These are phyloP conservation scores for Polypterus bichir DNA, from an alignment of 2,113 vertebrate species.

Conservation along the genomic window DNA sequence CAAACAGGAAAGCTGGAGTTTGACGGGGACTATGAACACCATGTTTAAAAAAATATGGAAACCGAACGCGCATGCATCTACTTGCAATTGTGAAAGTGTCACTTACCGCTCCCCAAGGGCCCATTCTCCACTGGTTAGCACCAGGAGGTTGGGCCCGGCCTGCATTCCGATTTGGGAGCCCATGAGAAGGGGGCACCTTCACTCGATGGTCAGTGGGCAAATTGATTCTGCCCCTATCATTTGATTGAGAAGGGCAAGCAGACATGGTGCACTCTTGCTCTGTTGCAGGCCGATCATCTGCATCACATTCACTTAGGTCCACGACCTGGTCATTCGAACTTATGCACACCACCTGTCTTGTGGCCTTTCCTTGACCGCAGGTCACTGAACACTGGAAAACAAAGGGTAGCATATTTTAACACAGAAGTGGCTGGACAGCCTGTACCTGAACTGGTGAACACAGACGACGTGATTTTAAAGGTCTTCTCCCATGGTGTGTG, in stretches of 20 bases:
- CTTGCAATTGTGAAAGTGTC: slow-evolving; percentile 2
- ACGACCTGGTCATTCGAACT: slow-evolving; percentile 78
- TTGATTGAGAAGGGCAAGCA: slow-evolving; percentile 67
- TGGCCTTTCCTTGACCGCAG: slow-evolving; percentile 85
- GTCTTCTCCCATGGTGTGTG: no score
- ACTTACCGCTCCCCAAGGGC: slow-evolving; percentile 95
- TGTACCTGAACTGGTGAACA: no score
- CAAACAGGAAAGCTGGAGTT: no score
- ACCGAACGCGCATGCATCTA: no score
- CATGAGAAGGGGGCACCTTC: slow-evolving; percentile 36
- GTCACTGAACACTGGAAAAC: slow-evolving; percentile 75
- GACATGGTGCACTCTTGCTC: slow-evolving; percentile 86
- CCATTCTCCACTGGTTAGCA: slow-evolving; percentile 85
- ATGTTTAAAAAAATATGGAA: no score
- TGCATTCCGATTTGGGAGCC: slow-evolving; percentile 28
- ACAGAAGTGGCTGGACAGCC: no score
- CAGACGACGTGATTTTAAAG: no score
- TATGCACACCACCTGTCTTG: slow-evolving; percentile 78
- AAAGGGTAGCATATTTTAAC: no score
- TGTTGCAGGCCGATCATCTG: slow-evolving; percentile 66
- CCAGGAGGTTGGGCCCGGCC: slow-evolving; percentile 40
- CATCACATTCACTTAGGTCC: slow-evolving; percentile 72
- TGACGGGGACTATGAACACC: no score
- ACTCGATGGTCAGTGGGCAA: slow-evolving; percentile 52
- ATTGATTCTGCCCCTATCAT: slow-evolving; percentile 39